Percentiles rank a stretch among this genome's conserved stretches.
phyloP scores from a whole-genome alignment of 2,797 vertebrate species.

The Pterois miles region DNA sequence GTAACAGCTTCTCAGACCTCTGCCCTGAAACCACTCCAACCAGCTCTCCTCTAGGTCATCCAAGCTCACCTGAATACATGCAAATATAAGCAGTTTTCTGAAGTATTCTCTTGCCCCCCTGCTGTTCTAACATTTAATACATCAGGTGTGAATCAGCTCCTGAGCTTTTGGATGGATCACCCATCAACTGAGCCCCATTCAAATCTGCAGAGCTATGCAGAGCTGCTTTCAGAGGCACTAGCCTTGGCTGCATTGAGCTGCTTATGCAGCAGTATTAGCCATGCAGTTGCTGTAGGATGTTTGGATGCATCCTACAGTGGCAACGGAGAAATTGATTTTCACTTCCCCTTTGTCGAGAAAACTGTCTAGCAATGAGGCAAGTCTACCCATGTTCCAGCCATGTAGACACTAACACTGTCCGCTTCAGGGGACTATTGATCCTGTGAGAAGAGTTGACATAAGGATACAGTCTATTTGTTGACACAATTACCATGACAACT shows the following conservation, averaged over 20 bases:
- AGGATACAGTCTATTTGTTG: neutral
- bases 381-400: neutral
- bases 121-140: neutral
- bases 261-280: constrained; percentile 12
- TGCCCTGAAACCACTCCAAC: constrained; percentile 19
- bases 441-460: neutral
- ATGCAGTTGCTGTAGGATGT: neutral
- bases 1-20: neutral
- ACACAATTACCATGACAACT: neutral
- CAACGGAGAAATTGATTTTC: neutral
- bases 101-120: neutral
- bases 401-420: neutral
- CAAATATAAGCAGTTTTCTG: constrained; percentile 24
- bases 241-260: neutral
- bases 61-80: constrained; percentile 9
- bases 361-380: neutral
- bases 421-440: constrained; percentile 2
- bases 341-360: neutral
- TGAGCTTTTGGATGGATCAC: neutral
- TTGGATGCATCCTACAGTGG: neutral
- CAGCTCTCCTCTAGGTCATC: constrained; percentile 4
- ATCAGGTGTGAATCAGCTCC: neutral
- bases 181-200: neutral
- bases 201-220: constrained; percentile 9
- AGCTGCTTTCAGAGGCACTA: neutral